Base-by-base conservation (phyloP, 2,888 invertebrate species). In the Tryphoninae sp. region DNA sequence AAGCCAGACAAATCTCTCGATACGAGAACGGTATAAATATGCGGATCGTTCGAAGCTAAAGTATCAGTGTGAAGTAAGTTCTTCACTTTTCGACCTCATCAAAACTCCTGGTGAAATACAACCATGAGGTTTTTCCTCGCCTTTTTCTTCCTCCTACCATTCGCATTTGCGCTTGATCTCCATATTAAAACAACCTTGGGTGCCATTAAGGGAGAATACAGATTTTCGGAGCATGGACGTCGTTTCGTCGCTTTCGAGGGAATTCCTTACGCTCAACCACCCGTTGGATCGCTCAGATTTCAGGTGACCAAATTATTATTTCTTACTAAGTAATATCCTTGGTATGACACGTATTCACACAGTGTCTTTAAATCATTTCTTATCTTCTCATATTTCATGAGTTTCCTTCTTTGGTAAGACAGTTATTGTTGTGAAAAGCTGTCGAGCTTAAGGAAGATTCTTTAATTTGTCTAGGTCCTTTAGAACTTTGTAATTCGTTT, bases 191-290 rank as follows among this genome's bases (percentile, higher is more conserved):
- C 87, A 58, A 85, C 88, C 9, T 76, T 88, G 9, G 90, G 90
- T 69, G 83, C 74, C 2, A 80, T 90, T 23, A 85, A 74, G 59
- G 90, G 90, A 22, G 88, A 87, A 16, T 84, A 88, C 74, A 87
- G 88, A 72, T 62, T 73, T 19, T 90, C 90, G 1, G 83, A 84
- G 19, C 83, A 88, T 71, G 89, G 89, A 42, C 86, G 85, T 67
- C 82, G 84, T 42, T 89, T 86, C n/a, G 85, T 87, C 67, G 89
- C 89, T 9, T 90, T 88, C 71, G 89, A 90, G 81, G 90, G 90
- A 2, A 88, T 90, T 22, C 90, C 90, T 13, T 90, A 89, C 80
- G 90, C 90, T 19, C 49, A 86, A 19, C 87, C 90, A 16, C 90
- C 90, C 2, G 75, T 85, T 26, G 89, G 89, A 26, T 84, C 89